Percentiles rank a stretch among this genome's conserved stretches.
These are phyloP conservation scores for Dynastes maya DNA, from an alignment of 2,888 invertebrate genomes.

Conservation along the genomic window DNA sequence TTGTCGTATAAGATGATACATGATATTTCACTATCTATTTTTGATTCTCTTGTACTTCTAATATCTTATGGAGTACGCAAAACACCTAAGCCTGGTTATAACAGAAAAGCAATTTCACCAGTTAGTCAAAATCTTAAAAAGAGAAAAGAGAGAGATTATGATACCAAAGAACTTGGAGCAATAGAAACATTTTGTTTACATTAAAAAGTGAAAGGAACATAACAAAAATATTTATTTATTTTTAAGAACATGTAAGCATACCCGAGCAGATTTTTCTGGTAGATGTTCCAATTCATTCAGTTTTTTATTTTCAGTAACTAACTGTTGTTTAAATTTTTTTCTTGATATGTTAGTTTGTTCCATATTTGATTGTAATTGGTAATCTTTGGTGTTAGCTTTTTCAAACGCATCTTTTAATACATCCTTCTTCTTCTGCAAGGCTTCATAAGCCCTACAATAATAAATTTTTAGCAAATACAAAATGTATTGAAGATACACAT, in stretches of 20 bases:
- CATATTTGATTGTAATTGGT: conserved; percentile 78
- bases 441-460: conserved; percentile 74
- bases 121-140: no score
- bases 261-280: conserved; percentile 83
- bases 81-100: no score
- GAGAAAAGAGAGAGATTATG: no score
- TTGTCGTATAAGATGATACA: no score
- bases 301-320: conserved; percentile 80
- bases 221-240: not conserved
- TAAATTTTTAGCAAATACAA: conserved; percentile 15
- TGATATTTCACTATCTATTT: no score
- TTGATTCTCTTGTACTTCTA: no score
- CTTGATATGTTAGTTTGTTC: conserved; percentile 81
- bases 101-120: no score
- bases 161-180: no score
- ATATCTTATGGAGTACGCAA: no score
- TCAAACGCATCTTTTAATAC: conserved; percentile 76
- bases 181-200: no score
- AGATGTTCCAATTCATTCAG: conserved; percentile 77
- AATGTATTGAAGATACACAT: conserved; percentile 51
- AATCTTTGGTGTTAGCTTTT: conserved; percentile 78
- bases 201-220: no score
- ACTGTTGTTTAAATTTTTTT: conserved; percentile 81
- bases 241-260: conserved; percentile 62
- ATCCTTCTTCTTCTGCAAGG: conserved; percentile 75